Percentiles rank a stretch among this genome's conserved stretches.
Conservation (phyloP, 2,888 invertebrate species). For the Pardosa pseudoannulata region DNA sequence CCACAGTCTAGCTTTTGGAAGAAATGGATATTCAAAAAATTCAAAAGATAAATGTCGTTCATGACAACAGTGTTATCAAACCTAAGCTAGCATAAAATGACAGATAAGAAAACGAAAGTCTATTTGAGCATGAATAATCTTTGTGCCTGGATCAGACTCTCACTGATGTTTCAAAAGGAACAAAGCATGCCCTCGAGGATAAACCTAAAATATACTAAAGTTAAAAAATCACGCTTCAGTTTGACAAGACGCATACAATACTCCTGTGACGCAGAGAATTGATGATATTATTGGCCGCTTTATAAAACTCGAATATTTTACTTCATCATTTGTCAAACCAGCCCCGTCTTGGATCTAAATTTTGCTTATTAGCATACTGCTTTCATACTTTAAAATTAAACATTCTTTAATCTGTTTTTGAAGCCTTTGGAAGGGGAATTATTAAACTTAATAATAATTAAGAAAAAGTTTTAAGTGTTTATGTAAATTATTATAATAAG, state of each 20-base stretch:
- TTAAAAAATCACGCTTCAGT: background rate
- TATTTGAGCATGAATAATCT: background rate
- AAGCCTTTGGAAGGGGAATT: too few species aligned
- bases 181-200: background rate
- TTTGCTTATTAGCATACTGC: too few species aligned
- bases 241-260: background rate
- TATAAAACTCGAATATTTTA: background rate
- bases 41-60: background rate
- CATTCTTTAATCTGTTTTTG: too few species aligned
- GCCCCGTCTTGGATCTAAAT: too few species aligned
- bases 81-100: background rate
- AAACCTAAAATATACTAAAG: background rate
- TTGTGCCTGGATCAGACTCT: background rate
- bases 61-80: background rate
- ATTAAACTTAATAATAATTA: too few species aligned
- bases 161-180: background rate
- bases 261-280: background rate
- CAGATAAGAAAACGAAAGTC: background rate
- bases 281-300: background rate
- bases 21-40: background rate
- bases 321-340: too few species aligned
- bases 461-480: too few species aligned
- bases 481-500: too few species aligned
- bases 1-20: background rate
- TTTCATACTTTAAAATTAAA: too few species aligned